Evolutionary conservation across 92 coral and sea anemone species (phyloP).

Genomic region (Scolanthus callimorphus): DNA sequence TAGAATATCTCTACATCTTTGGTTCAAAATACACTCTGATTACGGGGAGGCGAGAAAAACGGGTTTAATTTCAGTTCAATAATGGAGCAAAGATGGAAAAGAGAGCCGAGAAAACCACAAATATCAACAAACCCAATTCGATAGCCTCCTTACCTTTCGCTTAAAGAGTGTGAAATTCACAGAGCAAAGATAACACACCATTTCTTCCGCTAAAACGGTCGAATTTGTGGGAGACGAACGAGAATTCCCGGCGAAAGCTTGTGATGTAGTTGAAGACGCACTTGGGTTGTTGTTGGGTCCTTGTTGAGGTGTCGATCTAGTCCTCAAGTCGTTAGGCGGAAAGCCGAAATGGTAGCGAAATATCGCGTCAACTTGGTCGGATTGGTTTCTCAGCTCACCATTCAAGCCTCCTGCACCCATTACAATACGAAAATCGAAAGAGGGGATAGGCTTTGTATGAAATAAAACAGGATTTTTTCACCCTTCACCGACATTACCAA

Average conservation of each 20-base stretch:
- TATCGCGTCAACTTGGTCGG: conserved; percentile 57
- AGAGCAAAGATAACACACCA: conserved; percentile 80
- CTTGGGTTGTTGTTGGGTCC: conserved; percentile 2
- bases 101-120: not conserved
- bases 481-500: no score
- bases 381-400: conserved; percentile 77
- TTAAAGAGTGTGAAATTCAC: conserved; percentile 62
- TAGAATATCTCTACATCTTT: no score
- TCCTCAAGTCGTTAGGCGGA: conserved; percentile 22
- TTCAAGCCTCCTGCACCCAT: conserved; percentile 93
- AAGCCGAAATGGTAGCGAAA: conserved; percentile 57
- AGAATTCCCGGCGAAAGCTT: not conserved
- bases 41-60: no score
- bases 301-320: conserved; percentile 14
- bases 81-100: not conserved
- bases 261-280: conserved; percentile 6
- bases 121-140: not conserved
- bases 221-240: conserved; percentile 15
- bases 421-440: conserved; percentile 26
- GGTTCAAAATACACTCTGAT: no score
- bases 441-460: no score
- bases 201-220: conserved; percentile 32
- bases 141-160: conserved; percentile 59
- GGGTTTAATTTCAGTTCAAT: not conserved
- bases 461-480: no score